These are phyloP conservation scores for Tachycineta bicolor DNA, from an alignment of 2,113 vertebrate species.

Conservation along the genomic window DNA sequence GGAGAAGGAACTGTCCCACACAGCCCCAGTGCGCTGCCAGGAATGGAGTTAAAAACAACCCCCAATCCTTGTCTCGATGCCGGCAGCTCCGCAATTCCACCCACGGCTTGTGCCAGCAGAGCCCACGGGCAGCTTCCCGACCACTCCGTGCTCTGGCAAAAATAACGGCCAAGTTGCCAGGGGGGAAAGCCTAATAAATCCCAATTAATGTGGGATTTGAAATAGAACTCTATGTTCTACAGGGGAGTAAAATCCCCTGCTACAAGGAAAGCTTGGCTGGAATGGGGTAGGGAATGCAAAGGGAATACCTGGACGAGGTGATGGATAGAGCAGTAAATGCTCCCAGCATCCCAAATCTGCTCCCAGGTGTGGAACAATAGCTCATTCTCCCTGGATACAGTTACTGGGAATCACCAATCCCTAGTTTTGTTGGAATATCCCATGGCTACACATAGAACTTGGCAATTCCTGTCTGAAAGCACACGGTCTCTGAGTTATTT, in stretches of 20 bases:
- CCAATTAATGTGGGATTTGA: neutral
- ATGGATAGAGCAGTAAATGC: neutral
- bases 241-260: neutral
- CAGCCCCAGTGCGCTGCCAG: neutral
- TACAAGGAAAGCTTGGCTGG: neutral
- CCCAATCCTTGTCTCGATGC: neutral
- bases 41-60: neutral
- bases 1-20: neutral
- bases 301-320: neutral
- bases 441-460: neutral
- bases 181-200: neutral
- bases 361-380: neutral
- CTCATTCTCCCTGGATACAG: neutral
- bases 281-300: neutral
- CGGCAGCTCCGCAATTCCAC: slow-evolving; percentile 14
- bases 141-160: neutral
- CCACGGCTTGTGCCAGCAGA: slow-evolving; percentile 27
- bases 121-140: slow-evolving; percentile 39
- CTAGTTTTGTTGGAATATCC: neutral
- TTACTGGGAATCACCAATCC: neutral
- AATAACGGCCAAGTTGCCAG: slow-evolving; percentile 38
- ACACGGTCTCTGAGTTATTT: neutral
- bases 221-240: neutral
- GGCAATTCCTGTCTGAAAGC: neutral
- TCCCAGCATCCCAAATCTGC: neutral